These are phyloP conservation scores for Apistogramma diplotaenia DNA, from an alignment of 2,113 vertebrate species.

Conservation along the genomic window DNA sequence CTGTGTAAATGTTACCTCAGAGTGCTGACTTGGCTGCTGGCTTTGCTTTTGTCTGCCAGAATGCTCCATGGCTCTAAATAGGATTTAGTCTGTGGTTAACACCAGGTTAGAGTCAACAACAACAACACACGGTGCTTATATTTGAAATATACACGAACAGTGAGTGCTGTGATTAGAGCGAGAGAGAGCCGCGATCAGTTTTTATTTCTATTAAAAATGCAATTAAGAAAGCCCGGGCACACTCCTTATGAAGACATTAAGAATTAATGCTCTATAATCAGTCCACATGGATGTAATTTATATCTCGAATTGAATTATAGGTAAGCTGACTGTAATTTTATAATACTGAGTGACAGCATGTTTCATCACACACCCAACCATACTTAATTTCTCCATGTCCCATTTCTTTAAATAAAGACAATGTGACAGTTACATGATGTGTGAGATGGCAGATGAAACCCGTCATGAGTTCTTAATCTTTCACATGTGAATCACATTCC, in stretches of 20 bases:
- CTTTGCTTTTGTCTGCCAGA: conserved; percentile 63
- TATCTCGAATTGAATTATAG: conserved; percentile 39
- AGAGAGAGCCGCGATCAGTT: conserved; percentile 9
- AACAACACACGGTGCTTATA: conserved; percentile 23
- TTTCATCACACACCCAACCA: conserved; percentile 35
- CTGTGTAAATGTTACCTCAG: conserved; percentile 68
- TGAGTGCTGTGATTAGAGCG: neutral
- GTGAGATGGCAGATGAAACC: conserved; percentile 19
- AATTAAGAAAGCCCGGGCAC: conserved; percentile 17
- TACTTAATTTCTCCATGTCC: conserved; percentile 28
- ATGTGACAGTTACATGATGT: neutral
- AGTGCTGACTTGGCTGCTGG: conserved; percentile 67
- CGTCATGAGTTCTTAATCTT: conserved; percentile 25
- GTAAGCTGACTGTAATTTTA: conserved; percentile 5
- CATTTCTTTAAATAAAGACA: conserved; percentile 40
- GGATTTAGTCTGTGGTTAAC: conserved; percentile 65
- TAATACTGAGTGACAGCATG: conserved; percentile 20
- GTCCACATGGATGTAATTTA: conserved; percentile 24
- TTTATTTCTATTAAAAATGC: conserved; percentile 38
- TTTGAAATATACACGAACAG: conserved; percentile 39
- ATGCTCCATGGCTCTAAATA: conserved; percentile 51
- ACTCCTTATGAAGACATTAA: conserved; percentile 25
- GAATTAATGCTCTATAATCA: conserved; percentile 41
- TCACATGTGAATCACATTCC: conserved; percentile 41
- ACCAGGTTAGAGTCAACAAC: conserved; percentile 62